A percentile compares a stretch with the other conserved stretches of the same genome.
Conservation (phyloP, 1,140 invertebrate genomes). For the Nylanderia fulva region DNA sequence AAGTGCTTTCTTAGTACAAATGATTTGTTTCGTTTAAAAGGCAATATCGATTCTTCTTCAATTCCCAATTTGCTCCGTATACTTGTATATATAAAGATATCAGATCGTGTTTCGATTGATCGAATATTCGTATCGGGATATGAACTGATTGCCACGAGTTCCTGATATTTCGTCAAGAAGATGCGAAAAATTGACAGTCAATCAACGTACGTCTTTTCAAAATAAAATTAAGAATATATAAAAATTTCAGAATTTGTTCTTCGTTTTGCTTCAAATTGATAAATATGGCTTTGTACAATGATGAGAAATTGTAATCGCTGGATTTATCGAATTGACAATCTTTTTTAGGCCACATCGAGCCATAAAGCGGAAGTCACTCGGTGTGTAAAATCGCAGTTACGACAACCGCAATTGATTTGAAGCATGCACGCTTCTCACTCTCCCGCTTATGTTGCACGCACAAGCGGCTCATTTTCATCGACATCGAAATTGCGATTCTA, state of each 20-base stretch:
- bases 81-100: background rate
- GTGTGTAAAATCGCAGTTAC: slow-evolving; percentile 16
- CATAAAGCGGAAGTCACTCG: background rate
- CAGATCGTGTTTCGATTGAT: background rate
- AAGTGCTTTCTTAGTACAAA: background rate
- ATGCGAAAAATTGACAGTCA: background rate
- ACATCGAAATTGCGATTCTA: background rate
- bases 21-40: background rate
- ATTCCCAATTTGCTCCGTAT: background rate
- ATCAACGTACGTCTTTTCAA: background rate
- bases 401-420: slow-evolving; percentile 22
- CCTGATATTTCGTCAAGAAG: background rate
- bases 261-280: background rate
- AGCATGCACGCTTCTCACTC: background rate
- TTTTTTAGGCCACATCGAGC: background rate
- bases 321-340: background rate
- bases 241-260: background rate
- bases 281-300: background rate
- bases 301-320: background rate
- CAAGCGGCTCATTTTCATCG: background rate
- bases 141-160: background rate
- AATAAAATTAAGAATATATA: background rate
- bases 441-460: background rate
- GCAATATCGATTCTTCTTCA: slow-evolving; percentile 1
- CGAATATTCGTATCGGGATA: background rate